Percentiles rank a stretch among this genome's conserved stretches.
phyloP scores from a whole-genome alignment of 2,797 vertebrate species.

The Sebastes iracundus region DNA sequence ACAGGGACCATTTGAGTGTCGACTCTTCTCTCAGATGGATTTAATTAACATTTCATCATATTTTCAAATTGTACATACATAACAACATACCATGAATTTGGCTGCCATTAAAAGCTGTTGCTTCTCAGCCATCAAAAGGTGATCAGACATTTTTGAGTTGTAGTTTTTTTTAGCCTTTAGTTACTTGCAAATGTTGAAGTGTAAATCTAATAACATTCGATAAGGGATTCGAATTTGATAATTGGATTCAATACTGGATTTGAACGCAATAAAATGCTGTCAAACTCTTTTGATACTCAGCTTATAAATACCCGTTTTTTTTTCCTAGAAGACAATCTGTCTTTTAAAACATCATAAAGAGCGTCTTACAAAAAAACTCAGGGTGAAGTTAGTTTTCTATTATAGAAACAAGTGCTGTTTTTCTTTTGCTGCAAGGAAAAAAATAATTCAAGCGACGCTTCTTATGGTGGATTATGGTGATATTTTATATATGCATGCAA shows the following conservation, averaged over 20 bases:
- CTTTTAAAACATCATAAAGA: too few species aligned
- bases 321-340: too few species aligned
- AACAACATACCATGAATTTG: not conserved
- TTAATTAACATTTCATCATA: constrained; percentile 3
- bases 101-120: not conserved
- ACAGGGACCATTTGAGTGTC: not conserved
- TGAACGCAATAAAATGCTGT: not conserved
- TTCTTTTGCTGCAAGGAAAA: too few species aligned
- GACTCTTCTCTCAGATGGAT: not conserved
- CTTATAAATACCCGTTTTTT: too few species aligned
- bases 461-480: not conserved
- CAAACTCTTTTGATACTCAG: too few species aligned
- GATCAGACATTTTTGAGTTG: not conserved
- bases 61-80: not conserved
- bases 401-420: too few species aligned
- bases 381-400: too few species aligned
- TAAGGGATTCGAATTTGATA: not conserved
- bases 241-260: not conserved
- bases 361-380: too few species aligned
- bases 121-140: not conserved
- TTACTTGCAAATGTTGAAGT: too few species aligned
- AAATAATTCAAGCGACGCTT: not conserved
- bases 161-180: not conserved
- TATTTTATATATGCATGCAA: not conserved
- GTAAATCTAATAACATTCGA: too few species aligned